A percentile compares a stretch with the other conserved stretches of the same genome.
These are phyloP conservation scores for Polypterus bichir DNA, from an alignment of 2,113 vertebrate genomes.

Conservation along the genomic window DNA sequence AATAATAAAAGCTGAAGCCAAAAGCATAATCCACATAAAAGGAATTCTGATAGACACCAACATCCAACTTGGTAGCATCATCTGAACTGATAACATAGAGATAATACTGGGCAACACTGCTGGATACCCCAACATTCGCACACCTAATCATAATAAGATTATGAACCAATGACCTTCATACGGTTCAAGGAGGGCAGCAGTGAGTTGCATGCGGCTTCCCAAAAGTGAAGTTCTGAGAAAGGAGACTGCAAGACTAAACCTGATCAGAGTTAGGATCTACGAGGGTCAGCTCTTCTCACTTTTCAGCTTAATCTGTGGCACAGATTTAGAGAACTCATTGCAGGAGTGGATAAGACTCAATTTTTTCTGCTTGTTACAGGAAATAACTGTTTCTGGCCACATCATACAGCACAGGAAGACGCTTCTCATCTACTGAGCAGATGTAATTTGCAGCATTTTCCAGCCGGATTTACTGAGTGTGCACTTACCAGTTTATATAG, in stretches of 20 bases:
- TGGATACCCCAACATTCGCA: no score
- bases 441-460: conserved; percentile 34
- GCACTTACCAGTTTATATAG: conserved; percentile 57
- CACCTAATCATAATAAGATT: no score
- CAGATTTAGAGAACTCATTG: conserved; percentile 15
- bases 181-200: no score
- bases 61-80: no score
- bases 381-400: conserved; percentile 51
- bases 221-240: no score
- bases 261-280: conserved; percentile 27
- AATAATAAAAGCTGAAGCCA: no score
- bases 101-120: no score
- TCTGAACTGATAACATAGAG: no score
- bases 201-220: no score
- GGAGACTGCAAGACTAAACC: conserved; percentile 18
- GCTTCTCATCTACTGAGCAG: conserved; percentile 34
- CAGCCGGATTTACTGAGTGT: conserved; percentile 50
- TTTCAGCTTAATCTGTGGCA: conserved; percentile 31
- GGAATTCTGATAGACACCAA: no score
- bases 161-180: no score
- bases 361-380: conserved; percentile 46
- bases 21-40: no score
- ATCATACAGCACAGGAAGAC: conserved; percentile 41
- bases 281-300: conserved; percentile 23
- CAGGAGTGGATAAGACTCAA: conserved; percentile 44